Percentiles rank a stretch among this genome's conserved stretches.
These are phyloP conservation scores for Tragelaphus imberbis DNA, from an alignment of 2,113 vertebrate genomes.

Conservation along the genomic window DNA sequence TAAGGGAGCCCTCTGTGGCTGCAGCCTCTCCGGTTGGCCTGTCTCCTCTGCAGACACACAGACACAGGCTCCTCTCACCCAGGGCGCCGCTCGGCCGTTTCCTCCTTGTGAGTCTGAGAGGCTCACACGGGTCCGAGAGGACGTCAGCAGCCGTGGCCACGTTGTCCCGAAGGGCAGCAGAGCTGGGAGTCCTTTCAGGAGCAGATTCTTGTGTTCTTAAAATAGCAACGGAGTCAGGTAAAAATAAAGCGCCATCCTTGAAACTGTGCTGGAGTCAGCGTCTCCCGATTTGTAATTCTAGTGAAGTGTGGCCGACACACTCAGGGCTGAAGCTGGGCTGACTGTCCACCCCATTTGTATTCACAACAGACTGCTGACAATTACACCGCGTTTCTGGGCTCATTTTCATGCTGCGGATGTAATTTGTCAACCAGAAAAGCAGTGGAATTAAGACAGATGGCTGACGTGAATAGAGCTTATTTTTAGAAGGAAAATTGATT, in stretches of 20 bases:
- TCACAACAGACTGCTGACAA: slow-evolving; percentile 39
- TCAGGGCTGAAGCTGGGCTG: not conserved
- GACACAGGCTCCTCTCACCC: not conserved
- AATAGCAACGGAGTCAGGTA: not conserved
- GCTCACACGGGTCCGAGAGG: not conserved
- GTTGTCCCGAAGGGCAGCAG: slow-evolving; percentile 41
- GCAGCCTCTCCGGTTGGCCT: not conserved
- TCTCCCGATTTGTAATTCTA: not conserved
- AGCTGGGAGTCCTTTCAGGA: not conserved
- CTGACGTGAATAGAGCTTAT: slow-evolving; percentile 60
- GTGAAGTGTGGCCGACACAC: accelerated
- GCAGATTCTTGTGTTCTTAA: accelerated
- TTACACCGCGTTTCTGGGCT: slow-evolving; percentile 26
- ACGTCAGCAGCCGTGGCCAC: slow-evolving; percentile 18
- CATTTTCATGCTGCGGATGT: slow-evolving; percentile 44
- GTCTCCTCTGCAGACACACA: not conserved
- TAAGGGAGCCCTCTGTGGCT: not conserved
- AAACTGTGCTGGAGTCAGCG: accelerated
- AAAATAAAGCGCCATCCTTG: not conserved
- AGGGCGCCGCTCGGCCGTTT: not conserved
- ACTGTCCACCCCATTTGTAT: slow-evolving; percentile 31
- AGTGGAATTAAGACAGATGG: slow-evolving; percentile 69
- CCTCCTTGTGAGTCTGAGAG: slow-evolving; percentile 25
- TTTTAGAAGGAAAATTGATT: slow-evolving; percentile 69
- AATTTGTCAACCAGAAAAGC: slow-evolving; percentile 57